Evolutionary conservation across 92 coral and sea anemone genomes (phyloP), one percentile per base, ranked within the genome.

Genomic region (Nematostella vectensis): DNA sequence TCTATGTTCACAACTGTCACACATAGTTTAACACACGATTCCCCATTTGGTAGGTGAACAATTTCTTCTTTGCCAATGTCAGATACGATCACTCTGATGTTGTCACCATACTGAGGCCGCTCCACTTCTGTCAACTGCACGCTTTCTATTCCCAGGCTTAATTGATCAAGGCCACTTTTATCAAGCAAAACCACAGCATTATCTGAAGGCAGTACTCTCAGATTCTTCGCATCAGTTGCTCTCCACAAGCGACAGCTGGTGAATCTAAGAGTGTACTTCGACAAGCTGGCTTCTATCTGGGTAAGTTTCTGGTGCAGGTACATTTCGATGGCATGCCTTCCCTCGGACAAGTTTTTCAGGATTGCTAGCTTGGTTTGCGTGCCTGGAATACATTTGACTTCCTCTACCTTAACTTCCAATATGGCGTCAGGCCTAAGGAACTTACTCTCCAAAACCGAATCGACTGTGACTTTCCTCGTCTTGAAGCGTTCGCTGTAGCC

Each of bases 251-350:
- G 89, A 65, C 87, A 75, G 40, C 96, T 76, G 0, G 98, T 86
- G 54, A 91, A 81, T 29, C 96, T 74, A 16, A 82, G 47, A 10
- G 33, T 73, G 33, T 81, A 63, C 57, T 72, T 66, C 20, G 86
- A 20, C 11, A 58, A 29, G 11, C 59, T 53, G 30, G 19, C 62
- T 45, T 72, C 87, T 29, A 76, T 40, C n/a, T 66, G 93, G 55
- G 74, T 85, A 31, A 91, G 79, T 58, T 91, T 91, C 42, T 91
- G 87, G 53, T 91, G 95, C 37, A 91, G 54, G 27, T 86, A 86
- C 98, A 91, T 91, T 12, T 88, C 91, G 1, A 86, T 37, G 0
- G 93, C 29, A 43, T 77, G 65, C 31, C 45, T 70, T 6, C 75
- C 73, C 3, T 22, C 42, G 4, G 27, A 11, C 17, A 24, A 42